A percentile compares a stretch with the other conserved stretches of the same genome.
phyloP scores from a whole-genome alignment of 2,113 vertebrate genomes.

The Carettochelys insculpta region DNA sequence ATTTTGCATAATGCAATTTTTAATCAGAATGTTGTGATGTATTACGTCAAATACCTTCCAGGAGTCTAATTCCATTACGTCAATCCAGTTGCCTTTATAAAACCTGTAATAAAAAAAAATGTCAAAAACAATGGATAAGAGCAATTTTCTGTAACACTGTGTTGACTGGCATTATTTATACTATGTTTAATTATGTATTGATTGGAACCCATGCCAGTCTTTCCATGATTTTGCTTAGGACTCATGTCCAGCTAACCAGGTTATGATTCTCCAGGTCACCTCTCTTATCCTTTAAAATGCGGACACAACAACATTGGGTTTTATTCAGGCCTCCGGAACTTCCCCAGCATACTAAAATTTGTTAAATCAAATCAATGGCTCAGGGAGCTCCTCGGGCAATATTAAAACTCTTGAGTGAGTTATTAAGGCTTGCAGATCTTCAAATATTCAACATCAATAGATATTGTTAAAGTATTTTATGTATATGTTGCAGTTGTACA shows the following conservation, averaged over 20 bases:
- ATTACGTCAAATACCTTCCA: slow-evolving; percentile 36
- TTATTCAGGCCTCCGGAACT: neutral
- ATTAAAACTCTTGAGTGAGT: neutral
- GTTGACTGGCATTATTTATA: slow-evolving; percentile 21
- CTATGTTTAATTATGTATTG: neutral
- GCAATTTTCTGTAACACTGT: slow-evolving; percentile 33
- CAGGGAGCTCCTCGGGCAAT: neutral
- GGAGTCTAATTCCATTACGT: neutral
- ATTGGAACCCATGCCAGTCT: neutral
- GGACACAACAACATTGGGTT: neutral
- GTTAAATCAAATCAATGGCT: neutral
- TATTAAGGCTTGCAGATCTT: neutral
- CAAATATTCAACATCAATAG: neutral
- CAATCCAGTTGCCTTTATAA: slow-evolving; percentile 39
- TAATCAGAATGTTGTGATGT: neutral
- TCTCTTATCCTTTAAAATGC: neutral
- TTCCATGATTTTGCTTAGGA: slow-evolving; percentile 12
- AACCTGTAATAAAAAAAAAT: slow-evolving; percentile 43
- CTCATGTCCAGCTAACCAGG: slow-evolving; percentile 4
- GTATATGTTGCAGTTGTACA: neutral
- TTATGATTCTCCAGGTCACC: neutral
- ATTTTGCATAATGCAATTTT: neutral
- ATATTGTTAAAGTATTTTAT: neutral
- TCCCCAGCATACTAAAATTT: neutral
- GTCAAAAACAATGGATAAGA: slow-evolving; percentile 24